Evolutionary conservation across 2,888 invertebrate species (phyloP).

Genomic region (Ariolimax columbianus): DNA sequence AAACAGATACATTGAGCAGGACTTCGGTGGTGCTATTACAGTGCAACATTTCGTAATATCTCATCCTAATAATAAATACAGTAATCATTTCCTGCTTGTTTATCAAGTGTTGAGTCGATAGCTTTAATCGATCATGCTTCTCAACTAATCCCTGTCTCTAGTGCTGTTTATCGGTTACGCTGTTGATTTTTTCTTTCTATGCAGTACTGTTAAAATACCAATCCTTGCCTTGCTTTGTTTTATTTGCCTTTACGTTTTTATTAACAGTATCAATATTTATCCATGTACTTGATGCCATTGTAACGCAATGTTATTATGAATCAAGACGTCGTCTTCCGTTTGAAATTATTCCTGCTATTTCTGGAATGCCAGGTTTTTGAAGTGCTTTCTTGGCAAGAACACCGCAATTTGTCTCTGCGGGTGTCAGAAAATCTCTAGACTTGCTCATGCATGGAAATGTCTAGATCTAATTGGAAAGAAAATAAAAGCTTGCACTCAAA

Average conservation of each 20-base stretch:
- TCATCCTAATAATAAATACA: too few species aligned
- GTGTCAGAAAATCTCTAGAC: neutral
- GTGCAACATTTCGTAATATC: too few species aligned
- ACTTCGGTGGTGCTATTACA: too few species aligned
- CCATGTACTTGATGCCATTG: neutral
- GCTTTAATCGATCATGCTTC: too few species aligned
- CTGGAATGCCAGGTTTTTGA: neutral
- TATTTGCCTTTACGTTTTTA: neutral
- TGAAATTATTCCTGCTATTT: neutral
- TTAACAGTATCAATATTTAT: neutral
- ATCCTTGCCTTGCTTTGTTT: too few species aligned
- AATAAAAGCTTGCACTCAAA: neutral
- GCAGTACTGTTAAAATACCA: too few species aligned
- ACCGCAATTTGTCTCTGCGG: neutral
- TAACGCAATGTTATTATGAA: neutral
- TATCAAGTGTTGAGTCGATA: too few species aligned
- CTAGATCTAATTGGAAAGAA: slow-evolving; percentile 10
- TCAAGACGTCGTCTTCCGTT: neutral
- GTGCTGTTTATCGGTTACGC: neutral
- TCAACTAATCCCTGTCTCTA: too few species aligned
- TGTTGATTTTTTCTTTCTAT: neutral
- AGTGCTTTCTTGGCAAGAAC: neutral
- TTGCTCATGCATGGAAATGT: neutral
- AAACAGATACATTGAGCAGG: too few species aligned
- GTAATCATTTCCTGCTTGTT: too few species aligned